Conservation (phyloP, 2,113 vertebrate species). For the Tachuris rubrigastra region DNA sequence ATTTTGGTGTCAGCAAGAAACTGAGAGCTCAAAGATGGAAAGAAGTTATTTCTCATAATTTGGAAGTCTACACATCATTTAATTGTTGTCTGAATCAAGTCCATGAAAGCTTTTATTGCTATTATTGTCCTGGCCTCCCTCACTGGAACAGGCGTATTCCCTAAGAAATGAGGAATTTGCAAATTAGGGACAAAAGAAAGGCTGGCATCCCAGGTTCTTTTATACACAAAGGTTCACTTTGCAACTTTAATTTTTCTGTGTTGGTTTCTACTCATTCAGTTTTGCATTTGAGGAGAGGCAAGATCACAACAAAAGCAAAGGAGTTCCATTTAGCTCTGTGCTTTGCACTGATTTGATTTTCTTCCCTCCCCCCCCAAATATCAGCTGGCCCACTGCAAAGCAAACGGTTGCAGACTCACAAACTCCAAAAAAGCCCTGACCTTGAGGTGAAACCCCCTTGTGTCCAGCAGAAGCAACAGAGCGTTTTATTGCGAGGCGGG, state of each 20-base stretch:
- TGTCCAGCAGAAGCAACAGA: neutral
- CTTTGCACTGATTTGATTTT: neutral
- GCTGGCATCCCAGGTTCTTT: neutral
- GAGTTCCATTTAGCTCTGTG: neutral
- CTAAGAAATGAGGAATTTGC: neutral
- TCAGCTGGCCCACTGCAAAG: neutral
- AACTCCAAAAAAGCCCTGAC: neutral
- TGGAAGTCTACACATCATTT: neutral
- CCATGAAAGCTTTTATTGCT: neutral
- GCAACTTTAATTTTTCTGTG: neutral
- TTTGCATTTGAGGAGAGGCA: neutral
- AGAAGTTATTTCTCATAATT: neutral
- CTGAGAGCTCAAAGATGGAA: neutral
- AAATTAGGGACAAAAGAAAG: neutral
- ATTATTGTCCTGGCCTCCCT: neutral
- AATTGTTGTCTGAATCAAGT: neutral
- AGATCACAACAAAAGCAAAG: neutral
- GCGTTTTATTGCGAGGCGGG: accelerated
- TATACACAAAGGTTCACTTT: neutral
- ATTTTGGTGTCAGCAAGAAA: neutral
- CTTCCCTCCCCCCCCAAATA: accelerated
- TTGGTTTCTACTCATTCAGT: neutral
- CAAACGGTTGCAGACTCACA: neutral
- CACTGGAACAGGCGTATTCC: neutral
- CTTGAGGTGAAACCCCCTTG: neutral